These are phyloP conservation scores for Cerastis leucographa DNA, from an alignment of 2,888 invertebrate species.

Conservation along the genomic window DNA sequence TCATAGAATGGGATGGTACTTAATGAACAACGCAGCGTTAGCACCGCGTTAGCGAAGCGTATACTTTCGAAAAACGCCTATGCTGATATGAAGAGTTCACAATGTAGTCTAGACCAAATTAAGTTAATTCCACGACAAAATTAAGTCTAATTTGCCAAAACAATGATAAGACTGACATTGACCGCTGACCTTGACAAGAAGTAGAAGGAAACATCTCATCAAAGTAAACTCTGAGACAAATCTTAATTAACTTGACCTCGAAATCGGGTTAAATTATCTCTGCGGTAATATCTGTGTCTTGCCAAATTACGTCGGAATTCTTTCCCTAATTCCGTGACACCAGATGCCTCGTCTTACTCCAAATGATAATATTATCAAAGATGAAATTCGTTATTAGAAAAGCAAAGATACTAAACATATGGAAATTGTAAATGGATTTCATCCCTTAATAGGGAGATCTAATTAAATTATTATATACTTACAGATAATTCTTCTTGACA, in stretches of 20 bases:
- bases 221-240: constrained; percentile 35
- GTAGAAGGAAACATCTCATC: constrained; percentile 52
- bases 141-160: constrained; percentile 11
- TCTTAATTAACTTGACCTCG: constrained; percentile 41
- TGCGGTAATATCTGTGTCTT: constrained; percentile 25
- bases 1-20: too few species aligned
- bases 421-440: constrained; percentile 17
- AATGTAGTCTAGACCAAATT: background rate
- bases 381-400: background rate
- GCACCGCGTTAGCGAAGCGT: too few species aligned
- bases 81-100: background rate
- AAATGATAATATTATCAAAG: constrained; percentile 16
- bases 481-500: background rate
- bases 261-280: constrained; percentile 38
- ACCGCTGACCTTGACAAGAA: constrained; percentile 42
- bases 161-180: constrained; percentile 26
- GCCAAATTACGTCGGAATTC: background rate
- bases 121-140: constrained; percentile 6
- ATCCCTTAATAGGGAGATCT: background rate
- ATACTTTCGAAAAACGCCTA: too few species aligned
- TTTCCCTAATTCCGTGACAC: constrained; percentile 10
- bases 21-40: too few species aligned
- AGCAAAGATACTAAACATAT: constrained; percentile 23
- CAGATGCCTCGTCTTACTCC: background rate
- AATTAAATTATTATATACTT: background rate